Percentiles rank a stretch among this genome's conserved stretches.
phyloP scores from a whole-genome alignment of 2,797 vertebrate genomes.

The Sciaenops ocellatus region DNA sequence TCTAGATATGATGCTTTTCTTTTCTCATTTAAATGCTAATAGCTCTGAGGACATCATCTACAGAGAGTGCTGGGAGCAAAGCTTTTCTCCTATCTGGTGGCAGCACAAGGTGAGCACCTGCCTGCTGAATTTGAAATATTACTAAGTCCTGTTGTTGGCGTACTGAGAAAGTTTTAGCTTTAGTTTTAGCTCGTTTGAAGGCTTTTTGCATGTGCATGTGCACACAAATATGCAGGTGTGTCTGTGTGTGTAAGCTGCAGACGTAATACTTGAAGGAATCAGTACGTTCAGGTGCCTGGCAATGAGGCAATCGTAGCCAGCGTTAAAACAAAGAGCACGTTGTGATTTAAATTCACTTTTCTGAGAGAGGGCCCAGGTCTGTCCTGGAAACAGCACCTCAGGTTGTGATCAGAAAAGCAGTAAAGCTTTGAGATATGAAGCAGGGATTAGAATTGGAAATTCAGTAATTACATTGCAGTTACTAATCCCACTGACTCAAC shows the following conservation, averaged over 20 bases:
- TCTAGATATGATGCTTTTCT: slow-evolving; percentile 80
- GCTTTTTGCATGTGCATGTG: slow-evolving; percentile 19
- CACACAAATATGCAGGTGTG: slow-evolving; percentile 15
- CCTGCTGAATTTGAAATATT: slow-evolving; percentile 69
- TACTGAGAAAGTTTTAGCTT: slow-evolving; percentile 49
- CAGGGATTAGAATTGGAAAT: background rate
- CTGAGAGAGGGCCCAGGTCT: background rate
- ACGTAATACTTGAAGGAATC: slow-evolving; percentile 48
- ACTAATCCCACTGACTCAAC: background rate
- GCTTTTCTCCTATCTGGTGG: slow-evolving; percentile 79
- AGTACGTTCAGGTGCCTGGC: slow-evolving; percentile 24
- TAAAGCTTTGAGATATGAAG: background rate
- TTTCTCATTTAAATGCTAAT: slow-evolving; percentile 90
- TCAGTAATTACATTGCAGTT: background rate
- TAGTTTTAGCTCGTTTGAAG: slow-evolving; percentile 7
- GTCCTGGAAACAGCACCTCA: slow-evolving; percentile 13
- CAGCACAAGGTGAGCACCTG: slow-evolving; percentile 77
- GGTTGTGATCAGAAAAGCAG: slow-evolving; percentile 19
- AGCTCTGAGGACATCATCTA: slow-evolving; percentile 73
- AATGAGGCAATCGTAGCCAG: slow-evolving; percentile 19
- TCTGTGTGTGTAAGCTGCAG: slow-evolving; percentile 24
- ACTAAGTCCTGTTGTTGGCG: slow-evolving; percentile 67
- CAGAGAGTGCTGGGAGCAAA: slow-evolving; percentile 67
- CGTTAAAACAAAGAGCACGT: slow-evolving; percentile 54
- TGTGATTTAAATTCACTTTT: slow-evolving; percentile 32